A percentile compares a stretch with the other conserved stretches of the same genome.
Conservation (phyloP, 1,140 invertebrate species). For the Drosophila ohnishii region DNA sequence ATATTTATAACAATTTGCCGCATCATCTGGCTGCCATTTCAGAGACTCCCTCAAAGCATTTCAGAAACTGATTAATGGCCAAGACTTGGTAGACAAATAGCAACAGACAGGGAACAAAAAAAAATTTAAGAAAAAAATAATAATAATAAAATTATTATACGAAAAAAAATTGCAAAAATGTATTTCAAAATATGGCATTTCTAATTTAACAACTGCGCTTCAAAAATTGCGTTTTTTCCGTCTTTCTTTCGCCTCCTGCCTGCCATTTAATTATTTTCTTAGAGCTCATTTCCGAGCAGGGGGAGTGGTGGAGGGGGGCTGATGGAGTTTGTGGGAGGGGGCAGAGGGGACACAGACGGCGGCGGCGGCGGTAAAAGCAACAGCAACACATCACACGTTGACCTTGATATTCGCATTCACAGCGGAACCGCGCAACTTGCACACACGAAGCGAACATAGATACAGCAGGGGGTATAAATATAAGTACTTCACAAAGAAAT, state of each 20-base stretch:
- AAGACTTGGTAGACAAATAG: conserved; percentile 31
- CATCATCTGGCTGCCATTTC: conserved; percentile 39
- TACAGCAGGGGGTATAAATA: conserved; percentile 2
- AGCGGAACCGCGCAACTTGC: conserved; percentile 72
- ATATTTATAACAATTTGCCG: conserved; percentile 38
- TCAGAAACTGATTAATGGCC: conserved; percentile 45
- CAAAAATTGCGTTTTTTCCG: conserved; percentile 67
- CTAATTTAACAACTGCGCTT: conserved; percentile 77
- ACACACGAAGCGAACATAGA: conserved; percentile 13
- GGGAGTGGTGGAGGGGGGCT: background rate
- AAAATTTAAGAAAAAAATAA: conserved; percentile 6
- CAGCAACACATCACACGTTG: conserved; percentile 72
- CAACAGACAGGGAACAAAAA: conserved; percentile 22
- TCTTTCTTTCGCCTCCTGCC: conserved; percentile 44
- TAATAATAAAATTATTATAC: conserved; percentile 10
- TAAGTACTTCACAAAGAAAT: background rate
- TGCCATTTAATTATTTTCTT: conserved; percentile 76
- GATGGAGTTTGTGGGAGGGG: background rate
- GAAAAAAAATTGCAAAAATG: conserved; percentile 16
- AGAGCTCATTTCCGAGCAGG: conserved; percentile 56
- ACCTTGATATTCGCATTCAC: conserved; percentile 82
- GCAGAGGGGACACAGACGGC: conserved; percentile 7
- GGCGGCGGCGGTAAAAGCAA: conserved; percentile 10
- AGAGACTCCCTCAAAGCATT: conserved; percentile 35
- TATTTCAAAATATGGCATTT: conserved; percentile 72